These are phyloP conservation scores for Leptonema lineaticorne DNA, from an alignment of 1,140 invertebrate species.

Conservation along the genomic window DNA sequence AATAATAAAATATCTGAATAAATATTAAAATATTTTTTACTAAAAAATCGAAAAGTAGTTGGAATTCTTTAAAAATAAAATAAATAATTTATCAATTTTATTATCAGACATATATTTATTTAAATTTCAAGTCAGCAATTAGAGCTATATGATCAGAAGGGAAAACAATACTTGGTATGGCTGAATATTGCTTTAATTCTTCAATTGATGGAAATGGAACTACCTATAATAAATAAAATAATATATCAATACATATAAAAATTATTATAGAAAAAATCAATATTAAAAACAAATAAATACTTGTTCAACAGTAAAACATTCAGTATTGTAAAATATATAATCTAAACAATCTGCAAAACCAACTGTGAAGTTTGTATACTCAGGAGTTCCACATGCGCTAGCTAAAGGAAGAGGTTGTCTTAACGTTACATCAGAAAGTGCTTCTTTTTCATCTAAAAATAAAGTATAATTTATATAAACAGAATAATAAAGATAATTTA, in stretches of 20 bases:
- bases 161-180: conserved; percentile 82
- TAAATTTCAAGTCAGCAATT: conserved; percentile 71
- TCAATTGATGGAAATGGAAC: conserved; percentile 78
- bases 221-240: too few relatives aligned
- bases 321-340: conserved; percentile 84
- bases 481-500: not conserved
- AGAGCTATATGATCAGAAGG: conserved; percentile 93
- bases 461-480: conserved; percentile 17
- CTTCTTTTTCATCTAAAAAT: conserved; percentile 65
- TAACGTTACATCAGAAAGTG: conserved; percentile 61
- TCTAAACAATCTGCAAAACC: conserved; percentile 87
- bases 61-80: not conserved
- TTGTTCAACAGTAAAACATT: conserved; percentile 64
- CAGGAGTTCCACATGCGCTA: conserved; percentile 74
- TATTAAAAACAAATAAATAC: conserved; percentile 43
- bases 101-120: conserved; percentile 1
- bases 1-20: not conserved
- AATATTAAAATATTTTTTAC: not conserved
- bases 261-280: conserved; percentile 5
- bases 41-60: not conserved
- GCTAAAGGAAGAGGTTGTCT: conserved; percentile 62
- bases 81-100: not conserved
- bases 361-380: conserved; percentile 84
- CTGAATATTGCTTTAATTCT: conserved; percentile 68
- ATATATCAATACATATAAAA: conserved; percentile 11